phyloP scores from a whole-genome alignment of 2,113 vertebrate species.

The Alexandromys fortis region DNA sequence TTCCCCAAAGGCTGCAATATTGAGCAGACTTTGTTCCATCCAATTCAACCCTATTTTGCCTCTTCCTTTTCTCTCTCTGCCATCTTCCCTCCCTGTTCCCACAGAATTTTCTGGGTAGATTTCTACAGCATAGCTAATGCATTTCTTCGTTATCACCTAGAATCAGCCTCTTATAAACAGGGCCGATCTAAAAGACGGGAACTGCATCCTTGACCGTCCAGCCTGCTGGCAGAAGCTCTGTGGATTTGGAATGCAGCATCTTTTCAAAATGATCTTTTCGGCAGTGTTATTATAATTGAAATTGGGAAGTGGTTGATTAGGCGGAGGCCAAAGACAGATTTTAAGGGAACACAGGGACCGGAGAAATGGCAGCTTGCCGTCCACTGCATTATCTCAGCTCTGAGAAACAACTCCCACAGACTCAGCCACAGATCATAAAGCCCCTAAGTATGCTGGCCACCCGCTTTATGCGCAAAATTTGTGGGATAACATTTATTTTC shows the following conservation, averaged over 20 bases:
- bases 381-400: background rate
- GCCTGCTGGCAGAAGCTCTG: slow-evolving; percentile 57
- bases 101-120: slow-evolving; percentile 28
- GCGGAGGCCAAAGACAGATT: slow-evolving; percentile 67
- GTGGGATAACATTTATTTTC: slow-evolving; percentile 73
- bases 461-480: slow-evolving; percentile 75
- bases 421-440: slow-evolving; percentile 76
- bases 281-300: slow-evolving; percentile 53
- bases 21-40: slow-evolving; percentile 38
- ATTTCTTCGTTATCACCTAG: slow-evolving; percentile 42
- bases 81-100: background rate
- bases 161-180: slow-evolving; percentile 39
- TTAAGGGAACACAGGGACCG: slow-evolving; percentile 51
- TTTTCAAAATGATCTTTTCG: slow-evolving; percentile 72
- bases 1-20: slow-evolving; percentile 43
- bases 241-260: slow-evolving; percentile 62
- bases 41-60: background rate
- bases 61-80: background rate
- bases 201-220: slow-evolving; percentile 9
- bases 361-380: slow-evolving; percentile 5
- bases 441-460: slow-evolving; percentile 72
- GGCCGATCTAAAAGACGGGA: background rate
- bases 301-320: slow-evolving; percentile 70
- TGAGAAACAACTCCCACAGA: slow-evolving; percentile 57
- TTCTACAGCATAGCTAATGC: slow-evolving; percentile 27